Evolutionary conservation across 2,113 vertebrate species (phyloP), one percentile per base, ranked within the genome.

Genomic region (Siniperca knerii): DNA sequence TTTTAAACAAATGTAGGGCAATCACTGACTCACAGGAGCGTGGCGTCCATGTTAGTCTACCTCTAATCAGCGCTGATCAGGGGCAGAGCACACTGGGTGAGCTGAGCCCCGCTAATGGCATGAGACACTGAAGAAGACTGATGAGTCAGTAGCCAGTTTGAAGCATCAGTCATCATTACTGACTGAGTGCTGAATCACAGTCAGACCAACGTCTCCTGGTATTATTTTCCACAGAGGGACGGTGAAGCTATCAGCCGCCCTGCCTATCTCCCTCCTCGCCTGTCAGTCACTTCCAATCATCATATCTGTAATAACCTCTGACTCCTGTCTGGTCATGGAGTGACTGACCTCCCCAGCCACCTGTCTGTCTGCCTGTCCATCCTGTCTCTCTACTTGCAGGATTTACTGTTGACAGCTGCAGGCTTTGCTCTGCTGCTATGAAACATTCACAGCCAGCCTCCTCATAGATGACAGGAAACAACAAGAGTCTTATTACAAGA

Each of bases 1-100:
- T 88, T 82, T 87, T 77, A 71, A 88, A 92, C 90, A 88, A 87
- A 92, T 88, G 82, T 83, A 81, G 83, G 78, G 67, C 82, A 89
- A 92, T 85, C 90, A 85, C 44, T 46, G 83, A 81, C 67, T 81
- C 78, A 65, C 74, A 83, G 67, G 67, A 37, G 55, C 10, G 0
- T 18, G 75, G 79, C 55, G 23, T 84, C 72, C 73, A 35, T 76
- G 54, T 76, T 86, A 50, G 62, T 81, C 35, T 76, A 60, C 75
- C 66, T 85, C 46, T 87, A 85, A 88, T 88, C 85, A 88, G 75
- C 9, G 5, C 37, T 75, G 84, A 86, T 89, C 81, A 79, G 69
- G 82, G 3, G 82, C 70, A 50, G 72, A 83, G 69, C 74, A 40
- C 69, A 25, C 77, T 7, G 18, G 42, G 54, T 3, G 48, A 25